Evolutionary conservation across 2,888 invertebrate species (phyloP).

Genomic region (Drosophila pseudotalamancana): DNA sequence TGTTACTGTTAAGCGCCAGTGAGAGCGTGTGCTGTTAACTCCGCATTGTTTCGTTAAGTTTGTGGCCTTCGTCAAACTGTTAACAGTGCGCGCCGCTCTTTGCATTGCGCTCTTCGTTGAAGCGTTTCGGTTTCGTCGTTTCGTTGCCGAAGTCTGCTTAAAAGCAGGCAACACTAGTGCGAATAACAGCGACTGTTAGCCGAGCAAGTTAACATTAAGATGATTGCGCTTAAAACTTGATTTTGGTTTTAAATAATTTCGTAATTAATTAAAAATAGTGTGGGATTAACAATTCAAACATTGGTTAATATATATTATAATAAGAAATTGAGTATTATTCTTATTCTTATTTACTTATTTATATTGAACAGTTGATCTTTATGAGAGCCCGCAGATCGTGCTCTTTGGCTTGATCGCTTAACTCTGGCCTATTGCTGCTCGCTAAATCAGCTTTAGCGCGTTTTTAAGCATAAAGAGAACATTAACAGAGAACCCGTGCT

Average conservation of each 20-base stretch:
- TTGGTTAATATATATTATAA: too few relatives aligned
- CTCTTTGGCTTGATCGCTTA: slow-evolving; percentile 3
- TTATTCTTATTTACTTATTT: neutral
- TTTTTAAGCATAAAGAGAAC: slow-evolving; percentile 20
- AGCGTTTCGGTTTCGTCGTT: slow-evolving; percentile 8
- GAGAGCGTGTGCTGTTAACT: slow-evolving; percentile 10
- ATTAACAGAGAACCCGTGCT: neutral
- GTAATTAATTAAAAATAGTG: too few relatives aligned
- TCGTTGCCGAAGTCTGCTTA: slow-evolving; percentile 22
- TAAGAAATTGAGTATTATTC: too few relatives aligned
- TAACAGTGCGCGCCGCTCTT: slow-evolving; percentile 1
- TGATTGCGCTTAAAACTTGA: too few relatives aligned
- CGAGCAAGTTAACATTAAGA: neutral
- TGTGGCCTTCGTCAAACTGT: slow-evolving; percentile 19
- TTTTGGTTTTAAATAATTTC: too few relatives aligned
- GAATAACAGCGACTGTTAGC: slow-evolving; percentile 12
- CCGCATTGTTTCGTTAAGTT: slow-evolving; percentile 33
- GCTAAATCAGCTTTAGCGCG: slow-evolving; percentile 18
- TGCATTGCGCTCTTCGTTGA: slow-evolving; percentile 10
- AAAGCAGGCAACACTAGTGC: slow-evolving; percentile 38
- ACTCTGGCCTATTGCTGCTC: slow-evolving; percentile 32
- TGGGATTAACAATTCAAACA: too few relatives aligned
- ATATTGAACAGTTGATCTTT: neutral
- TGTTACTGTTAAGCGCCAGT: slow-evolving; percentile 17
- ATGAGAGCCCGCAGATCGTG: slow-evolving; percentile 1